Base-by-base conservation (phyloP, 1,140 invertebrate genomes). In the Halictus rubicundus region DNA sequence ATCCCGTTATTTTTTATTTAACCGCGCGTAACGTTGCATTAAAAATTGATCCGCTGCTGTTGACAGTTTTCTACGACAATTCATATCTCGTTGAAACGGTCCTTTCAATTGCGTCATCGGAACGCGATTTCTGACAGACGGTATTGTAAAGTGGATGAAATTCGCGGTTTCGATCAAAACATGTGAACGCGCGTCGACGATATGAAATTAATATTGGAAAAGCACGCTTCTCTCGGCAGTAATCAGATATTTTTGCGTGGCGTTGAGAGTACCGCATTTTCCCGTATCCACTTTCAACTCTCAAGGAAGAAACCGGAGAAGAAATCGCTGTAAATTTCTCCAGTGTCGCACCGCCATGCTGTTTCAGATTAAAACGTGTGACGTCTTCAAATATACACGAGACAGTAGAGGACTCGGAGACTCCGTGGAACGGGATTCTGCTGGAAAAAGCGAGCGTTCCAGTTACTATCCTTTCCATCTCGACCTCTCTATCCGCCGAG, bases 351-450 rank as follows among this genome's bases (percentile, higher is more conserved):
- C 9, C 49, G 27, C 32, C 46, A 54, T 52, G 49, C 46, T 46
- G 12, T 54, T 49, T 32, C 46, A 32, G 16, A 32, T 14, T 16
- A 37, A 32, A 66, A 59, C 49, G 39, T 27, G 37, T 42, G 10
- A 81, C 37, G 42, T 66, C 52, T 1, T 80, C 60, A 75, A 82
- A 82, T 70, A 74, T 71, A 74, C 37, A 76, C 54, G 37, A 63
- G n/a, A 54, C 52, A 70, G 57, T 23, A 21, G 52, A 69, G 46
- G 54, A 63, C 63, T n/a, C 27, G 59, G 2, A 65, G 39, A 61
- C 46, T 52, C 46, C n/a, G 46, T 46, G 25, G 27, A 70, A 70
- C 71, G 57, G 49, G 23, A 70, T 81, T 68, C 49, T 69, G 42
- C 2, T 10, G 60, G 54, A 12, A 57, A 60, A 68, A 68, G 42